Evolutionary conservation across 1,140 invertebrate species (phyloP), one percentile per base, ranked within the genome.

Genomic region (Atta cephalotes): DNA sequence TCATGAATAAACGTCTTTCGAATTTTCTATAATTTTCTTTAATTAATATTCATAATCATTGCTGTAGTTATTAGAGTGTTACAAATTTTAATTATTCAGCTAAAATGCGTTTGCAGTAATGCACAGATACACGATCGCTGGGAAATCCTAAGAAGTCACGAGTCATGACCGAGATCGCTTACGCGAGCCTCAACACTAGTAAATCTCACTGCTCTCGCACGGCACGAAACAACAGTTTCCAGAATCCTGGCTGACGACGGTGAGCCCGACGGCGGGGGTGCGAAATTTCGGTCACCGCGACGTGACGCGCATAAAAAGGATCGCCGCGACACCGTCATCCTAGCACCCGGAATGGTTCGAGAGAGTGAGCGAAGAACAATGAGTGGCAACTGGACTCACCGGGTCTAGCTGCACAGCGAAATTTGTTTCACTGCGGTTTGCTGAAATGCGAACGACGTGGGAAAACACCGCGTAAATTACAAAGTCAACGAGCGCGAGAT

Each of bases 391-490:
- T 21, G 39, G 28, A 60, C 45, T 49, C 39, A n/a, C 58, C 21
- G n/a, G 39, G 49, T 49, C 35, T 39, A 45, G 25, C 5, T 28
- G 62, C 18, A 28, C 35, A 25, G 66, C 49, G 49, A 68, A 68
- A 72, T 88, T 79, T 56, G 45, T 68, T 79, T 79, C 51, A 21
- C 21, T 12, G 51, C 28, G 25, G 62, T 53, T 45, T 9, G 39
- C 39, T 56, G 78, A 71, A 56, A 71, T 18, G 18, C 53, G 70
- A 65, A 45, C 28, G 66, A 85, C 56, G 79, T 77, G 80, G 65
- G 70, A 84, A 84, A 66, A 45, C 85, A 77, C 12, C 62, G 62
- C 80, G 63, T 89, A 91, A 88, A 91, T 91, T 91, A 88, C 90
- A 86, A 85, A 91, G 87, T 91, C 87, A 91, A 91, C 89, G 77